Conservation (phyloP, 1,140 invertebrate genomes). For the Brachionus plicatilis region DNA sequence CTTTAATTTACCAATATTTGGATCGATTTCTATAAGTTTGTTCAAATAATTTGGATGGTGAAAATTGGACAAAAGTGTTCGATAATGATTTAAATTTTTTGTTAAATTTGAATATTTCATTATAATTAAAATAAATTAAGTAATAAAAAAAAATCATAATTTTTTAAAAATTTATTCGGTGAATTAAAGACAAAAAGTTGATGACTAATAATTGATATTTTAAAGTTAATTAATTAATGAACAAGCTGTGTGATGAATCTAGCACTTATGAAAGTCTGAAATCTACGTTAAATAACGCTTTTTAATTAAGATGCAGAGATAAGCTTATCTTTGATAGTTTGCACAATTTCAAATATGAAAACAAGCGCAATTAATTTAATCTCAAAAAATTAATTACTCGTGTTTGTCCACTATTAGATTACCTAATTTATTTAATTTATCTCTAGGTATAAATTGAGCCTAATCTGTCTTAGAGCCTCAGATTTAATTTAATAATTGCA, state of each 20-base stretch:
- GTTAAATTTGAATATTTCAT: background rate
- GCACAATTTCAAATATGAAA: background rate
- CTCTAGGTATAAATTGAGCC: conserved; percentile 1
- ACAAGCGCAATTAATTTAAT: background rate
- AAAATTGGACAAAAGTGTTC: background rate
- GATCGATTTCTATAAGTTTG: background rate
- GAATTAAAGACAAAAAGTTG: background rate
- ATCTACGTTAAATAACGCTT: background rate
- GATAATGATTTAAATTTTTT: background rate
- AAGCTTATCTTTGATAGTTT: background rate
- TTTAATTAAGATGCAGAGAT: background rate
- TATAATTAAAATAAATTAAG: too few species aligned
- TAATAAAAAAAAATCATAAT: background rate
- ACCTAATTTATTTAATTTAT: background rate
- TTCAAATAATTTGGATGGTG: background rate
- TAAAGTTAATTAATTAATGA: background rate
- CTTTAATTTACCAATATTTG: background rate
- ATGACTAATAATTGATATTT: background rate
- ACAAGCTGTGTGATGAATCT: background rate
- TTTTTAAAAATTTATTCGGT: background rate
- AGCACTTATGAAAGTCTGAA: background rate
- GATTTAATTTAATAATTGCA: background rate
- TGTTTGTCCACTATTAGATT: background rate
- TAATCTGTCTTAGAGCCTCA: background rate
- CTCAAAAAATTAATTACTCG: background rate